phyloP scores from a whole-genome alignment of 2,113 vertebrate species.

The Pardalotus punctatus region DNA sequence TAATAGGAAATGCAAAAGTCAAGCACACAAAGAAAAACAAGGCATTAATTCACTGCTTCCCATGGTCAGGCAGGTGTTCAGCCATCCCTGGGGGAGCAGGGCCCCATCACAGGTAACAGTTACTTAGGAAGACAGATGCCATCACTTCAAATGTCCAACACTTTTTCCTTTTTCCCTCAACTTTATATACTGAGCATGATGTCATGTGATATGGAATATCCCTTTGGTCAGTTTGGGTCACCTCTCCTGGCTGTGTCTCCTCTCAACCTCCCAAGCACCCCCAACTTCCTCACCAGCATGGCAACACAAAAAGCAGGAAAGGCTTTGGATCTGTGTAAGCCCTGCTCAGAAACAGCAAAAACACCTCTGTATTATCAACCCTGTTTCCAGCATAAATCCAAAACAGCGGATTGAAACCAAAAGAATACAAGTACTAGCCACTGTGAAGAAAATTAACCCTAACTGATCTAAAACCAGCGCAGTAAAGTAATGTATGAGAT shows the following conservation, averaged over 20 bases:
- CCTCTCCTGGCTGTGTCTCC: fast-evolving
- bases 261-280: fast-evolving
- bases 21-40: not conserved
- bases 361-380: not conserved
- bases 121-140: not conserved
- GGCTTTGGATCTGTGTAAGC: not conserved
- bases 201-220: not conserved
- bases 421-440: not conserved
- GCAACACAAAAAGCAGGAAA: fast-evolving
- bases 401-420: not conserved
- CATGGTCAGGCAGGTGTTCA: not conserved
- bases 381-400: not conserved
- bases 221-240: not conserved
- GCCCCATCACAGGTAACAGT: not conserved
- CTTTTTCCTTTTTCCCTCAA: not conserved
- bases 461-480: not conserved
- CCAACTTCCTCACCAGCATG: fast-evolving
- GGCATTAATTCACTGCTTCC: not conserved
- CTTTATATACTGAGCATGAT: not conserved
- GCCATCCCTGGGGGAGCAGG: no score
- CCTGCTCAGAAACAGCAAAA: not conserved
- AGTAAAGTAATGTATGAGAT: not conserved
- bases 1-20: not conserved
- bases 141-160: not conserved
- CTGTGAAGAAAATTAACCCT: not conserved